Conservation (phyloP, 2,113 vertebrate species). For the Melanerpes aurifrons region DNA sequence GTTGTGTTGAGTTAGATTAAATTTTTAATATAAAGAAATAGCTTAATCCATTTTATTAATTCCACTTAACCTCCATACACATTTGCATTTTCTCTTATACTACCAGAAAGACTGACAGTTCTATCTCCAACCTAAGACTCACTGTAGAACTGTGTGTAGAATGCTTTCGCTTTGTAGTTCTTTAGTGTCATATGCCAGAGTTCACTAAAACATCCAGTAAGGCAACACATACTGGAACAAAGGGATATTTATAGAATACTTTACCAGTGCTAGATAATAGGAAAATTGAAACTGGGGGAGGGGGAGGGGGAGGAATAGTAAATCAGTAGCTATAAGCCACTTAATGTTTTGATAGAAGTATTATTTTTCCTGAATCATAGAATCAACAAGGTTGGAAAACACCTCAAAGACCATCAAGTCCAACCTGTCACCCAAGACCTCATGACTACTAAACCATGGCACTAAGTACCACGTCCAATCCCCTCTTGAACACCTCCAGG, state of each 20-base stretch:
- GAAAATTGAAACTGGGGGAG: neutral
- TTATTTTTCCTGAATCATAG: neutral
- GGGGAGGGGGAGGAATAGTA: neutral
- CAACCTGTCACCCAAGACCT: too few relatives aligned
- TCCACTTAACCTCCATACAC: neutral
- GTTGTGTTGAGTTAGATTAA: neutral
- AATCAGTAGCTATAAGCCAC: neutral
- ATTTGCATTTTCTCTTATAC: neutral
- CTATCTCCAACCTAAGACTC: neutral
- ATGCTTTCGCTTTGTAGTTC: neutral
- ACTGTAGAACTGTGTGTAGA: neutral
- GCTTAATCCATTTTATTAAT: neutral
- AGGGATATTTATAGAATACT: neutral
- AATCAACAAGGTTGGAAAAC: too few relatives aligned
- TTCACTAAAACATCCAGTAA: neutral
- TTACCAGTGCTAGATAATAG: neutral
- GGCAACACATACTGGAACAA: neutral
- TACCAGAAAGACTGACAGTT: neutral
- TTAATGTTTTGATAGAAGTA: neutral
- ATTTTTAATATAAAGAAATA: slow-evolving; percentile 2
- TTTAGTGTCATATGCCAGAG: neutral
- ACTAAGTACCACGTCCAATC: too few relatives aligned
- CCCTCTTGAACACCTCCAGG: too few relatives aligned
- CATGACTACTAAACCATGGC: too few relatives aligned
- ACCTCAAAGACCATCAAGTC: too few relatives aligned